phyloP scores from a whole-genome alignment of 2,797 vertebrate genomes.

The Chlorospingus flavigularis region DNA sequence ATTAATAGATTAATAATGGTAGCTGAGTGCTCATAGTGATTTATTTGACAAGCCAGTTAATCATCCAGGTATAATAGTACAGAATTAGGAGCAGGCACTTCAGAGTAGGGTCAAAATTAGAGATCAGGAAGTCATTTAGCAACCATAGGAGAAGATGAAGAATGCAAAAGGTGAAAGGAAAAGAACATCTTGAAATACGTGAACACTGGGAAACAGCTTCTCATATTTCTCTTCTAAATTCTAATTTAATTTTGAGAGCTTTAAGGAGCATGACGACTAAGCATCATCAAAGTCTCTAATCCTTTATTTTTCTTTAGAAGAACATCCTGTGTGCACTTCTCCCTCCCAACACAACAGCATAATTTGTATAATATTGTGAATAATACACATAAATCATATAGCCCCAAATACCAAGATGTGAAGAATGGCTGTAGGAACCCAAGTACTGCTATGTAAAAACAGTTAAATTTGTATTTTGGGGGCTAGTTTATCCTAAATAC shows the following conservation, averaged over 20 bases:
- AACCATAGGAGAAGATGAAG: not conserved
- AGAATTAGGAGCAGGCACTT: not conserved
- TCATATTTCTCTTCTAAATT: not conserved
- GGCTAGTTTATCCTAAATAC: not conserved
- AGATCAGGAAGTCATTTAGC: not conserved
- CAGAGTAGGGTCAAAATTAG: not conserved
- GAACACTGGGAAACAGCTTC: not conserved
- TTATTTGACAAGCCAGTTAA: not conserved
- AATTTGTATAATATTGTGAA: not conserved
- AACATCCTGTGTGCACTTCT: not conserved
- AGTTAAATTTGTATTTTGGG: not conserved
- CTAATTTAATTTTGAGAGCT: not conserved
- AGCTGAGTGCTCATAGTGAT: not conserved
- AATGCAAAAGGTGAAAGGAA: not conserved
- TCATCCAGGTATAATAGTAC: not conserved
- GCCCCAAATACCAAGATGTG: not conserved
- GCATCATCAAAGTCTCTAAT: not conserved
- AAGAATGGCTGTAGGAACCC: not conserved
- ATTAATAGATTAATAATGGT: constrained; percentile 34
- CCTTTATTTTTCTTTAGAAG: not conserved
- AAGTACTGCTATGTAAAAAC: not conserved
- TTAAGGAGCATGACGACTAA: not conserved
- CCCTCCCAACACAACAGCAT: not conserved
- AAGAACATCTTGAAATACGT: not conserved
- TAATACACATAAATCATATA: not conserved